Conservation (phyloP, 2,113 vertebrate species). For the Rhodinocichla rosea region DNA sequence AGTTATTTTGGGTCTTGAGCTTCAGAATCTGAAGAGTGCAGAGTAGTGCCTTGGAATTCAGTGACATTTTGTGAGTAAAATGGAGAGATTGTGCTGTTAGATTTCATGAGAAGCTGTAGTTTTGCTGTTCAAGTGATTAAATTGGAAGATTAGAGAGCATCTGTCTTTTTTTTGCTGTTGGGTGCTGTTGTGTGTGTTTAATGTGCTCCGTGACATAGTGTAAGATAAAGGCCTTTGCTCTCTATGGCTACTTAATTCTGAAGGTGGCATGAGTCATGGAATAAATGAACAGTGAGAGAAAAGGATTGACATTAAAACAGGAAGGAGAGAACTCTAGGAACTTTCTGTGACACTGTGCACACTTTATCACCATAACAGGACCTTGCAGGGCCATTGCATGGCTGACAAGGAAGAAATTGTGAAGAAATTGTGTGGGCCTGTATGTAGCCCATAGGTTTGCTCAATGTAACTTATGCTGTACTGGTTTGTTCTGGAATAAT, state of each 20-base stretch:
- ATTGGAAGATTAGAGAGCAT: neutral
- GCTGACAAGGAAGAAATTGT: neutral
- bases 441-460: neutral
- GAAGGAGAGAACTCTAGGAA: neutral
- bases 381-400: neutral
- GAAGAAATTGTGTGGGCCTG: neutral
- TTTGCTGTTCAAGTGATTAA: neutral
- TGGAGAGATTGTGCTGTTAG: neutral
- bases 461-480: neutral
- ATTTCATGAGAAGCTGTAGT: neutral
- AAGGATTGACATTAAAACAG: neutral
- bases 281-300: neutral
- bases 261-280: neutral
- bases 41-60: neutral
- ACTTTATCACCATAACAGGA: neutral
- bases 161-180: rapidly evolving
- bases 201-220: rapidly evolving
- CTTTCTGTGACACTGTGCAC: neutral
- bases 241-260: neutral
- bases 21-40: neutral
- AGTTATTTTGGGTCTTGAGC: neutral
- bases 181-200: neutral
- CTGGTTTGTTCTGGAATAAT: neutral
- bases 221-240: neutral
- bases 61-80: neutral